A percentile compares a stretch with the other conserved stretches of the same genome.
Conservation (phyloP, 2,888 invertebrate species). For the Plemyria rubiginata region DNA sequence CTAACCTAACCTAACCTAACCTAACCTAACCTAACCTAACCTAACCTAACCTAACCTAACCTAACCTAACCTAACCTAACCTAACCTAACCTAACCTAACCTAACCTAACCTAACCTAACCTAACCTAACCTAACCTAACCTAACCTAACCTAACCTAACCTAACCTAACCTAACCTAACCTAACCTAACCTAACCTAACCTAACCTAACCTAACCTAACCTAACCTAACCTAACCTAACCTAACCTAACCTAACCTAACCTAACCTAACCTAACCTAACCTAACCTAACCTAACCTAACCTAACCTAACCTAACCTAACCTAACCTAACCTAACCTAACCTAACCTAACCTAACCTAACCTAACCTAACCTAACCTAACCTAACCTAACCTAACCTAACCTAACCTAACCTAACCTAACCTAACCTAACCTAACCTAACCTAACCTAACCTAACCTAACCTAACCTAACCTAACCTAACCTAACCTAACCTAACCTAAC, state of each 20-base stretch:
- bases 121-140: slow-evolving; percentile 22
- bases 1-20: slow-evolving; percentile 30
- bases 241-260: slow-evolving; percentile 34
- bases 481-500: slow-evolving; percentile 39
- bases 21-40: slow-evolving; percentile 32
- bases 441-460: slow-evolving; percentile 29
- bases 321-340: slow-evolving; percentile 22
- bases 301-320: slow-evolving; percentile 19
- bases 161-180: slow-evolving; percentile 33
- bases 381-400: slow-evolving; percentile 8
- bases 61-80: slow-evolving; percentile 32
- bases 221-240: slow-evolving; percentile 31
- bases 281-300: slow-evolving; percentile 23
- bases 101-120: slow-evolving; percentile 33
- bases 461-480: slow-evolving; percentile 39
- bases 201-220: slow-evolving; percentile 30
- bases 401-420: slow-evolving; percentile 9
- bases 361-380: slow-evolving; percentile 9
- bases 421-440: slow-evolving; percentile 7
- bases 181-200: slow-evolving; percentile 37
- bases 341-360: slow-evolving; percentile 26
- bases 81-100: slow-evolving; percentile 32
- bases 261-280: slow-evolving; percentile 24
- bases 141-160: slow-evolving; percentile 33
- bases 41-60: slow-evolving; percentile 35